Percentiles rank a stretch among this genome's conserved stretches.
phyloP scores from a whole-genome alignment of 2,797 vertebrate genomes.

The Pangasius sanitwongsei region DNA sequence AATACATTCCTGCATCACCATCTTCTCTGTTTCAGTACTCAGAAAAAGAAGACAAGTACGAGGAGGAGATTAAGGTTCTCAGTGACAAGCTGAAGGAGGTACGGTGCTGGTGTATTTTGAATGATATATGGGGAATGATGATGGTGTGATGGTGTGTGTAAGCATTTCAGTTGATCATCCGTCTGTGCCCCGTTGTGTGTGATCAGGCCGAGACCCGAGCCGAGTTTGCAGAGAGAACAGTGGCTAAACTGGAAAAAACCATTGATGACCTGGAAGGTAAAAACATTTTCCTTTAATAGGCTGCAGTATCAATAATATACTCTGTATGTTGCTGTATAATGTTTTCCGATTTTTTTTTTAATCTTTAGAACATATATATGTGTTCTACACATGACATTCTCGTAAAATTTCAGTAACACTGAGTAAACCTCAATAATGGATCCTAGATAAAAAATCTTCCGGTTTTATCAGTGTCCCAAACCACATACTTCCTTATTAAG shows the following conservation, averaged over 20 bases:
- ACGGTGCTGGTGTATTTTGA: slow-evolving; percentile 20
- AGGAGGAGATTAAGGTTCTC: slow-evolving; percentile 98
- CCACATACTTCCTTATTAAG: neutral
- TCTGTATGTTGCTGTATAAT: neutral
- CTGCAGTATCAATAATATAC: neutral
- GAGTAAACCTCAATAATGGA: neutral
- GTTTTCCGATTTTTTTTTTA: neutral
- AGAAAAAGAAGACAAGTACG: slow-evolving; percentile 98
- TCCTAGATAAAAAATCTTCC: neutral
- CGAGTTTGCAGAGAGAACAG: slow-evolving; percentile 96
- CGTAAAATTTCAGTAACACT: neutral
- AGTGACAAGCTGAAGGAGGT: slow-evolving; percentile 84
- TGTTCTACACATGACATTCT: neutral
- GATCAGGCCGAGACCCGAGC: slow-evolving; percentile 94
- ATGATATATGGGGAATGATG: neutral
- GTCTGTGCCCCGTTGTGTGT: slow-evolving; percentile 14
- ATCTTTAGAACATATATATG: neutral
- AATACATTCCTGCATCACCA: neutral
- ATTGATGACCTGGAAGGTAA: slow-evolving; percentile 99
- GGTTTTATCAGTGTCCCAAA: neutral
- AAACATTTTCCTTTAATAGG: slow-evolving; percentile 23
- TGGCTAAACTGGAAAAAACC: slow-evolving; percentile 97
- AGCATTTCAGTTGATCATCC: neutral
- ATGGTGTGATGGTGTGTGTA: neutral
- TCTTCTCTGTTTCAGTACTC: slow-evolving; percentile 83